Evolutionary conservation across 2,888 invertebrate species (phyloP), one percentile per base, ranked within the genome.

Genomic region (Leucozona laternaria): DNA sequence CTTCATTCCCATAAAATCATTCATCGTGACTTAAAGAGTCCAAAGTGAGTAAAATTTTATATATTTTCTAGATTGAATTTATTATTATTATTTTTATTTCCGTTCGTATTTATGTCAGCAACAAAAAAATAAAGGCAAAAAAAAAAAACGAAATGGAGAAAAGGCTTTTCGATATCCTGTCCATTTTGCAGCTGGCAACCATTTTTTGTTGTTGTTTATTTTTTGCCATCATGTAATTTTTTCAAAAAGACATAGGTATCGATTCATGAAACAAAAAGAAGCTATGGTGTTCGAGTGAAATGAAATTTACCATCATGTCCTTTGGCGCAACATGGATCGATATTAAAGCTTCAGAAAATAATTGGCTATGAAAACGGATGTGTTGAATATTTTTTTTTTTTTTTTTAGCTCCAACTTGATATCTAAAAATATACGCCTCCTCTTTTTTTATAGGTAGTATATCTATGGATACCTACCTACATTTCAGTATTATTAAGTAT

Each of bases 1-100:
- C 94, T 99, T 77, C 99, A 99, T 92, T 94, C 95, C 55, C 97
- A 98, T 91, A 98, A 98, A 93, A 99, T 99, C 89, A 98, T 99
- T 90, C 99, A 99, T 91, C 94, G 99, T 87, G 99, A 99, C 94
- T 95, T 99, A 88, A 99, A 99, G 93, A 99, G 99, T 91, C 99
- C 99, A 60, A 99, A 99, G 99, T 99, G 95, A 95, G 96, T 94
- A 84, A 13, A 78, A 57, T 22, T 66, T 5, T 60, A 17, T 43
- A 4, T 22, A 17, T 22, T 37, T 34, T 48, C 2, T 37, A 22
- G n/a, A 60, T 60, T 60, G 37, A 40, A 60, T 60, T 31, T 17
- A 62, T 48, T 37, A 20, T 28, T 66, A 31, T n/a, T n/a, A n/a
- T n/a, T n/a, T 72, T 43, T 20, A 57, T 72, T 57, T 57, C 64